Evolutionary conservation across 2,113 vertebrate genomes (phyloP).

Genomic region (Burhinus oedicnemus): DNA sequence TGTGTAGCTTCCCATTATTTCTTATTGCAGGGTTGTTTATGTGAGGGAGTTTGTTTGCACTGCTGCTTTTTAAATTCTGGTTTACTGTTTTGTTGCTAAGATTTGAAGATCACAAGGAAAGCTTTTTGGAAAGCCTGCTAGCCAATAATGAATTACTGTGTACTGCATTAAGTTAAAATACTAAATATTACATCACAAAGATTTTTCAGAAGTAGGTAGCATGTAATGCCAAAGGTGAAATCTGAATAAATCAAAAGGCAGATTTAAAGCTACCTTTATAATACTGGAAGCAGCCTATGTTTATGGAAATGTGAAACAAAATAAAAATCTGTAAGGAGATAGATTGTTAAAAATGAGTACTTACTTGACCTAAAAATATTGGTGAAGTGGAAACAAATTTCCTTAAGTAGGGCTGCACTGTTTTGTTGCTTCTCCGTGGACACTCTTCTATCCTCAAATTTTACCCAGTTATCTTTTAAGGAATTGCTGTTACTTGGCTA

Average conservation of each 20-base stretch:
- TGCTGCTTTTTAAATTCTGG: not conserved
- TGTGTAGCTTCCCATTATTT: not conserved
- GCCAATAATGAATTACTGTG: not conserved
- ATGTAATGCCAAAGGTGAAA: not conserved
- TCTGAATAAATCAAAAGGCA: not conserved
- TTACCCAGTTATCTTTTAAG: not conserved
- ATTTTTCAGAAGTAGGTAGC: not conserved
- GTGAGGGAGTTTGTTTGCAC: not conserved
- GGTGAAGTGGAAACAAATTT: not conserved
- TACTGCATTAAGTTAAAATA: not conserved
- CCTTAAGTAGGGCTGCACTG: not conserved
- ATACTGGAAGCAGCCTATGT: not conserved
- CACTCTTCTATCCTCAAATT: not conserved
- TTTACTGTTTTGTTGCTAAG: not conserved
- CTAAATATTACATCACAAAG: not conserved
- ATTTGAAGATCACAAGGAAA: not conserved
- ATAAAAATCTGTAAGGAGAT: not conserved
- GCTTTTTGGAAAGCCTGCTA: not conserved
- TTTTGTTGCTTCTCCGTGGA: not conserved
- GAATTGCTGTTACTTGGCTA: not conserved
- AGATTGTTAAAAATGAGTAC: not conserved
- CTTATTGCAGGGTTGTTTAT: not conserved
- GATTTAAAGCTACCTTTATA: not conserved
- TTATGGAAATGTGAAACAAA: not conserved
- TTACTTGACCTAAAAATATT: not conserved